phyloP scores from a whole-genome alignment of 2,113 vertebrate genomes.

The Tinamus guttatus region DNA sequence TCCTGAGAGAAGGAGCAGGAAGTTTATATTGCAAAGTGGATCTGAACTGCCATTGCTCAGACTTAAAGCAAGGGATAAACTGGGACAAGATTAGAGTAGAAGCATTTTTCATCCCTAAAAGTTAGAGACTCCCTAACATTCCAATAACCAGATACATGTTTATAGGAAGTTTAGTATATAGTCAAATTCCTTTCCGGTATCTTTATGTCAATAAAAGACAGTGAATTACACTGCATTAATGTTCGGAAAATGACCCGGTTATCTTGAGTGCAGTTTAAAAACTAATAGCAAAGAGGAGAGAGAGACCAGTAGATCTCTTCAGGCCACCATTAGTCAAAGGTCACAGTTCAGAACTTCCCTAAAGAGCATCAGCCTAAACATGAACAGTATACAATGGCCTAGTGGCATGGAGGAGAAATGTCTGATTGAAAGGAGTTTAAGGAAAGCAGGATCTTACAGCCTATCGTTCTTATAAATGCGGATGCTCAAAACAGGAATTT shows the following conservation, averaged over 20 bases:
- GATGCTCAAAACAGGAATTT: neutral
- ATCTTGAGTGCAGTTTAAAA: neutral
- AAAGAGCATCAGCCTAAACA: neutral
- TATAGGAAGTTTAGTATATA: neutral
- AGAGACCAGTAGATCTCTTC: neutral
- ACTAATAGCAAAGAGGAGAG: neutral
- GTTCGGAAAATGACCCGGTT: neutral
- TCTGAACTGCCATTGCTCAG: neutral
- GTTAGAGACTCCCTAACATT: neutral
- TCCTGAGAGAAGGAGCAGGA: neutral
- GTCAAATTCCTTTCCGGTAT: neutral
- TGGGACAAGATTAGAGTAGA: neutral
- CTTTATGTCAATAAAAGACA: neutral
- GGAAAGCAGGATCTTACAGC: neutral
- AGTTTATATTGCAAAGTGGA: neutral
- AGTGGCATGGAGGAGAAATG: neutral
- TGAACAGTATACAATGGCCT: neutral
- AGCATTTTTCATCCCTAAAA: neutral
- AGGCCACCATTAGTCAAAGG: neutral
- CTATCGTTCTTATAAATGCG: neutral
- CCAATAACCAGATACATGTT: neutral
- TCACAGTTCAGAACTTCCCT: neutral
- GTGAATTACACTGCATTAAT: neutral
- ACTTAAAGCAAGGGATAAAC: neutral
- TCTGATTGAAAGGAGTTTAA: neutral